Percentiles rank a stretch among this genome's conserved stretches.
Conservation (phyloP, 2,113 vertebrate genomes). For the Sardina pilchardus region DNA sequence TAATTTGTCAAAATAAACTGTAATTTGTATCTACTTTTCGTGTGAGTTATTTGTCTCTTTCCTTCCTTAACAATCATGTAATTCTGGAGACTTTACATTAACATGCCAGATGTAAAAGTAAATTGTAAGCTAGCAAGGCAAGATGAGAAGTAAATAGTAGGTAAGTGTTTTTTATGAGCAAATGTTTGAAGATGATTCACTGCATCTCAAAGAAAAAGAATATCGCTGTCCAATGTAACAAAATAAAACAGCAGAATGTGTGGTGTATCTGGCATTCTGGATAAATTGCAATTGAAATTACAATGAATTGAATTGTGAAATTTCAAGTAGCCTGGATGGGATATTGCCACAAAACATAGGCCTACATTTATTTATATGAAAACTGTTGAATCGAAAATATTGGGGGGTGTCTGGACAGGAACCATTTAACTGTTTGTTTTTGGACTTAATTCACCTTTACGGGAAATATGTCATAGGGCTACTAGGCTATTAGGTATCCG, state of each 20-base stretch:
- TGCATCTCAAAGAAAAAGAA: not conserved
- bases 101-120: not conserved
- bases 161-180: not conserved
- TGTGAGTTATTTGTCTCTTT: not conserved
- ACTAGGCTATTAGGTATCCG: not conserved
- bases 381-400: too few relatives aligned
- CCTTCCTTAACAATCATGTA: not conserved
- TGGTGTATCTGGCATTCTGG: too few relatives aligned
- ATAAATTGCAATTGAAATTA: too few relatives aligned
- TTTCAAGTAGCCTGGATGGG: too few relatives aligned
- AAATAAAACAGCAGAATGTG: too few relatives aligned
- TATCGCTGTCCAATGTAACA: too few relatives aligned
- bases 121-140: too few relatives aligned
- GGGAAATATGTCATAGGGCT: not conserved
- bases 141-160: too few relatives aligned
- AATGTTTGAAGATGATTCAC: not conserved
- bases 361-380: too few relatives aligned
- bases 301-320: too few relatives aligned
- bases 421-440: slow-evolving; percentile 45
- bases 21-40: not conserved
- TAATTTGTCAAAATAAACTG: slow-evolving; percentile 19
- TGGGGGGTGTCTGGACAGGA: not conserved
- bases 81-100: not conserved
- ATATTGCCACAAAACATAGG: too few relatives aligned
- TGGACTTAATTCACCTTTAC: not conserved